Percentiles rank a stretch among this genome's conserved stretches.
phyloP scores from a whole-genome alignment of 92 coral and sea anemone genomes.

The Paragorgia papillata region DNA sequence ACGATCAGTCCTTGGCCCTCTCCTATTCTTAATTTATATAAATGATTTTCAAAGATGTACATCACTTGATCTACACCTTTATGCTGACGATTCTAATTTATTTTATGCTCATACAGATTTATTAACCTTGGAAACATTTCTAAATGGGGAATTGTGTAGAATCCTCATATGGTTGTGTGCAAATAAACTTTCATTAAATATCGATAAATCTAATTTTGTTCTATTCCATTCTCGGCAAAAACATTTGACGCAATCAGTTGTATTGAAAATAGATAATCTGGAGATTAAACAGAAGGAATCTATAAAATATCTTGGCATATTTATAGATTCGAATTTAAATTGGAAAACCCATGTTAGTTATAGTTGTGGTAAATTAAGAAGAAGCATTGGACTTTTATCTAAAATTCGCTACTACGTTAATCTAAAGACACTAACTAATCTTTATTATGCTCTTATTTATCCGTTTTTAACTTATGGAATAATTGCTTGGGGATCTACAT shows the following conservation, averaged over 20 bases:
- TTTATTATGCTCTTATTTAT: slow-evolving; percentile 46
- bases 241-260: slow-evolving; percentile 3
- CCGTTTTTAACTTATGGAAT: slow-evolving; percentile 47
- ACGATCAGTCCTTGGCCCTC: slow-evolving; percentile 60
- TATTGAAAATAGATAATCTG: slow-evolving; percentile 18
- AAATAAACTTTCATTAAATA: slow-evolving; percentile 52
- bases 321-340: slow-evolving; percentile 42
- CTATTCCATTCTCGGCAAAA: slow-evolving; percentile 26
- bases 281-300: slow-evolving; percentile 24
- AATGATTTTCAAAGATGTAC: neutral
- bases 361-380: slow-evolving; percentile 35
- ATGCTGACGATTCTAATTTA: slow-evolving; percentile 61
- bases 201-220: slow-evolving; percentile 52
- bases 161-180: slow-evolving; percentile 55
- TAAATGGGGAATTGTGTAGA: slow-evolving; percentile 44
- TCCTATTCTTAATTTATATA: slow-evolving; percentile 51
- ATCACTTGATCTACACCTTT: slow-evolving; percentile 54
- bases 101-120: slow-evolving; percentile 40
- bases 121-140: slow-evolving; percentile 28
- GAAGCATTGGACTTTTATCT: slow-evolving; percentile 48
- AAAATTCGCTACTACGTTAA: slow-evolving; percentile 38
- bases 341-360: slow-evolving; percentile 40
- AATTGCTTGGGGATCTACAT: slow-evolving; percentile 46
- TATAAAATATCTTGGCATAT: slow-evolving; percentile 48
- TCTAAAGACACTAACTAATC: neutral